Percentiles rank a stretch among this genome's conserved stretches.
Conservation (phyloP, 1,140 invertebrate genomes). For the Drosophila willistoni region DNA sequence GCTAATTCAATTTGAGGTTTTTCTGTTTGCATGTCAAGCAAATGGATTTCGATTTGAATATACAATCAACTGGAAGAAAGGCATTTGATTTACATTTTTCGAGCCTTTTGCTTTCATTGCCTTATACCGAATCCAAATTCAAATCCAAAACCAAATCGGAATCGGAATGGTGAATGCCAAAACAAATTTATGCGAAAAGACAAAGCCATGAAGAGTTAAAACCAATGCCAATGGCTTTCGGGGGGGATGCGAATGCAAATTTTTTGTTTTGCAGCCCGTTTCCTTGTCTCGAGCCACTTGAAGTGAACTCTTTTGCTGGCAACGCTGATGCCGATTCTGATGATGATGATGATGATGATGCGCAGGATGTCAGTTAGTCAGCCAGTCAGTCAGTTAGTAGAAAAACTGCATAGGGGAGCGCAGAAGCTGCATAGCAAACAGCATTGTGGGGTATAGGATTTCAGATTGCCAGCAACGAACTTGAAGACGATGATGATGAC, state of each 20-base stretch:
- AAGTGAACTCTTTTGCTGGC: slow-evolving; percentile 38
- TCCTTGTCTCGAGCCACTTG: slow-evolving; percentile 11
- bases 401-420: slow-evolving; percentile 16
- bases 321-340: background rate
- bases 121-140: slow-evolving; percentile 10
- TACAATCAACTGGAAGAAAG: slow-evolving; percentile 12
- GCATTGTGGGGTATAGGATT: slow-evolving; percentile 16
- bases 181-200: slow-evolving; percentile 65
- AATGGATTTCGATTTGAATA: slow-evolving; percentile 8
- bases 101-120: slow-evolving; percentile 43
- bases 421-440: slow-evolving; percentile 9
- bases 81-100: slow-evolving; percentile 61
- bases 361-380: slow-evolving; percentile 47
- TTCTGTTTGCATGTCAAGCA: background rate
- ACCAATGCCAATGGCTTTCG: slow-evolving; percentile 47
- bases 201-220: background rate
- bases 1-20: slow-evolving; percentile 25
- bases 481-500: slow-evolving; percentile 15
- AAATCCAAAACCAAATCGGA: slow-evolving; percentile 32
- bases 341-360: slow-evolving; percentile 10
- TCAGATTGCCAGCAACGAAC: background rate
- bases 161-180: slow-evolving; percentile 45
- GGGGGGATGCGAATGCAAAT: slow-evolving; percentile 65
- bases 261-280: slow-evolving; percentile 33
- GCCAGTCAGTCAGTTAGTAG: slow-evolving; percentile 19